Percentiles rank a stretch among this genome's conserved stretches.
These are phyloP conservation scores for Xiphias gladius DNA, from an alignment of 2,113 vertebrate species.

Conservation along the genomic window DNA sequence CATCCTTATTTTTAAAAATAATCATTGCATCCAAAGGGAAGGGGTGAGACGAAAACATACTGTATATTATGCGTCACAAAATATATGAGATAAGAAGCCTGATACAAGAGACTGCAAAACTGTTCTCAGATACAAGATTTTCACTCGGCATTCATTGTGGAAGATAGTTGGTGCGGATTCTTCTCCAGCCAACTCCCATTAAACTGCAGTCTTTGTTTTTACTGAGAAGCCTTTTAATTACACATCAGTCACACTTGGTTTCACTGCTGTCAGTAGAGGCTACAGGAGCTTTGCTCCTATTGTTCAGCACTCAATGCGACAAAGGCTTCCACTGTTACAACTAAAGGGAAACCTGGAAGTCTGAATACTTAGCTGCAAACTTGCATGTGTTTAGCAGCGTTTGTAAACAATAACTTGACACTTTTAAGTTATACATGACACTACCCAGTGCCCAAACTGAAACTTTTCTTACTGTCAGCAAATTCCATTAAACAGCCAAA, in stretches of 20 bases:
- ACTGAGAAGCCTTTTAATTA: slow-evolving; percentile 56
- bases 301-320: slow-evolving; percentile 36
- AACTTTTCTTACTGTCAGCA: too few species aligned
- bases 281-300: slow-evolving; percentile 41
- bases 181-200: background rate
- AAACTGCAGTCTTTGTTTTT: slow-evolving; percentile 42
- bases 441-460: background rate
- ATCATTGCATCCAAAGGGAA: background rate
- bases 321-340: slow-evolving; percentile 38
- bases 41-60: background rate
- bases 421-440: background rate
- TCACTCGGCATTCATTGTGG: background rate
- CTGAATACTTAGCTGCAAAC: slow-evolving; percentile 22
- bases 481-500: background rate
- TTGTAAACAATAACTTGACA: slow-evolving; percentile 18
- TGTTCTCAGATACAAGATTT: background rate
- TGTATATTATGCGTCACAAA: background rate
- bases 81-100: background rate
- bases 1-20: background rate
- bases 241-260: slow-evolving; percentile 62
- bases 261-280: slow-evolving; percentile 50
- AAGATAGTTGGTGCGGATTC: slow-evolving; percentile 23
- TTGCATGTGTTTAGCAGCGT: slow-evolving; percentile 25
- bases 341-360: slow-evolving; percentile 36
- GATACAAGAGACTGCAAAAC: background rate